Evolutionary conservation across 37 sponge, comb jelly and placozoan species (phyloP), one percentile per base, ranked within the genome.

Genomic region (Corticium candelabrum): DNA sequence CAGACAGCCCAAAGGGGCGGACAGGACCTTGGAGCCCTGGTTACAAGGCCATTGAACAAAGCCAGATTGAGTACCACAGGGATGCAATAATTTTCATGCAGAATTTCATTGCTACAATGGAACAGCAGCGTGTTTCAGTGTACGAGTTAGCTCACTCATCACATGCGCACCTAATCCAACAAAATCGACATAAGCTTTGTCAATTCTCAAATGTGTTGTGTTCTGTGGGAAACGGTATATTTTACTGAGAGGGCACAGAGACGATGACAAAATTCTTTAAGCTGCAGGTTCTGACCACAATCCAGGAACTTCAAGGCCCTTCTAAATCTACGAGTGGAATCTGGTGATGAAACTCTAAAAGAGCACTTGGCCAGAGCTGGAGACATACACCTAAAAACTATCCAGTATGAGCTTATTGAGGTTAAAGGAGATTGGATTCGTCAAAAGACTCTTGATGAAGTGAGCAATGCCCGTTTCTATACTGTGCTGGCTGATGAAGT

Each of bases 401-500:
- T 81, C 36, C 88, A 87, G 67, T 84, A 88, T 67, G 74, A 87
- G 40, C 34, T 87, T 37, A 76, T 88, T 74, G 76, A 67, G 37
- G 79, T 84, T 21, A 41, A 80, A 41, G 81, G 77, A 37, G 67
- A 81, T 39, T 75, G 81, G 5, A 68, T 87, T 31, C 74, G 70
- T 34, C 41, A 62, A 1, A 50, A 29, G 3, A 83, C 84, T 15
- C 4, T 88, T 37, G 38, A 27, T 32, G 75, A 82, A 34, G 68
- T 83, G 68, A 70, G 68, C 40, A 37, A 67, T 15, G 76, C 76
- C n/a, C 34, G 37, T 33, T 88, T 34, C 35, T 88, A 41, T 56
- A 81, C 85, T 69, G 74, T 88, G 39, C 69, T 84, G n/a, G 82
- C 85, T 34, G 85, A 88, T 72, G 84, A 88, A 67, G 89, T 69